phyloP scores from a whole-genome alignment of 1,140 invertebrate genomes.

The Brachystomella parvula region DNA sequence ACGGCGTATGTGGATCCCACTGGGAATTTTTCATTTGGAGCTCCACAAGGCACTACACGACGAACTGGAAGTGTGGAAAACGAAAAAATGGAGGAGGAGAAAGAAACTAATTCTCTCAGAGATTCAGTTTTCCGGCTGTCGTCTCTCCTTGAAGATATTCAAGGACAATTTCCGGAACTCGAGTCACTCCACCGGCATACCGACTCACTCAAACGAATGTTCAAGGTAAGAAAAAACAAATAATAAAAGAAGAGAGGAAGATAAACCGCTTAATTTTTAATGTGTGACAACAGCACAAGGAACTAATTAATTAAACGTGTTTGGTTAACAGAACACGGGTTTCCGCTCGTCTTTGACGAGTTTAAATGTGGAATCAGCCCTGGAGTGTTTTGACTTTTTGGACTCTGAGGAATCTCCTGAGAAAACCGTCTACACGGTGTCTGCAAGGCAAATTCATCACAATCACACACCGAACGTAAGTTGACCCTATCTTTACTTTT shows the following conservation, averaged over 20 bases:
- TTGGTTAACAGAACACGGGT: not conserved
- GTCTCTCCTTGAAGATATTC: conserved; percentile 46
- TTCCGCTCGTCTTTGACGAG: conserved; percentile 14
- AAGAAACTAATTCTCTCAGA: not conserved
- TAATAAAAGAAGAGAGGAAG: not conserved
- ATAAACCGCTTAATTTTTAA: not conserved
- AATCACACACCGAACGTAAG: conserved; percentile 12
- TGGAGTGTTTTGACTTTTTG: conserved; percentile 52
- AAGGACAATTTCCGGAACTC: conserved; percentile 47
- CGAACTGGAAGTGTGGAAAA: not conserved
- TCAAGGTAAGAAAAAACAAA: conserved; percentile 40
- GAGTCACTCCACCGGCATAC: conserved; percentile 45
- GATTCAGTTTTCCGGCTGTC: conserved; percentile 37
- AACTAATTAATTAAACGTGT: not conserved
- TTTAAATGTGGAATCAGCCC: conserved; percentile 50
- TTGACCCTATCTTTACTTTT: too few relatives aligned
- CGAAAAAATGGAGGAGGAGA: not conserved
- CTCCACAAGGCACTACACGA: not conserved
- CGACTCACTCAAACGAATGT: conserved; percentile 42
- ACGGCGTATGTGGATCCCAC: not conserved
- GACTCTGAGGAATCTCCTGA: conserved; percentile 43
- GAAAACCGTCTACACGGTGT: conserved; percentile 13
- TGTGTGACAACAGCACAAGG: not conserved
- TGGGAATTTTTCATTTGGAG: conserved; percentile 15
- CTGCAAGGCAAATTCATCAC: conserved; percentile 11